These are phyloP conservation scores for Apodemus agrarius DNA, from an alignment of 2,797 vertebrate genomes.

Conservation along the genomic window DNA sequence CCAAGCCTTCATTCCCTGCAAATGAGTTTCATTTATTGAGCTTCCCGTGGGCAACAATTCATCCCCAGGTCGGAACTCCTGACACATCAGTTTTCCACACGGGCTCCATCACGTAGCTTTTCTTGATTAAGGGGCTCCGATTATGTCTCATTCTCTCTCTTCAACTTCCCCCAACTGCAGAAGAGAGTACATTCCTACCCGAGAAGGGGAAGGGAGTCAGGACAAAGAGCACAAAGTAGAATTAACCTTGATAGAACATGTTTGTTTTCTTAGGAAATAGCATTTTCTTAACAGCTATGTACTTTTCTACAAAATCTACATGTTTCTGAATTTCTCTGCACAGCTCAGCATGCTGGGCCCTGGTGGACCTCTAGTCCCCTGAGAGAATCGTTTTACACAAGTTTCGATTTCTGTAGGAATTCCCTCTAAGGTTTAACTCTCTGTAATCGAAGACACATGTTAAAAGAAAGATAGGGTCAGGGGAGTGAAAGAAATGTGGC, in stretches of 20 bases:
- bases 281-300: slow-evolving; percentile 4
- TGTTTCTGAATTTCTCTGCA: slow-evolving; percentile 23
- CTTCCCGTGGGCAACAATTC: not conserved
- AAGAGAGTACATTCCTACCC: not conserved
- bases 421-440: slow-evolving; percentile 1
- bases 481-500: not conserved
- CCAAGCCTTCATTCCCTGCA: not conserved
- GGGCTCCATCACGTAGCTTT: not conserved
- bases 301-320: not conserved
- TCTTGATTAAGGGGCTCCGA: not conserved
- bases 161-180: not conserved
- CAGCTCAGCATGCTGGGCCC: not conserved
- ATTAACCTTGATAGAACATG: not conserved
- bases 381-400: not conserved
- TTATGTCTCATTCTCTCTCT: not conserved
- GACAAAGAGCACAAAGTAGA: not conserved
- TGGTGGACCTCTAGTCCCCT: not conserved
- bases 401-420: not conserved
- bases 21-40: not conserved
- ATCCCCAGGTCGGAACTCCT: not conserved
- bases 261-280: not conserved
- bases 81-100: not conserved
- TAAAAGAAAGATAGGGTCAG: not conserved
- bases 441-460: not conserved
- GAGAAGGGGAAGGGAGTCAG: not conserved